These are phyloP conservation scores for Lumbricus terrestris DNA, from an alignment of 2,888 invertebrate genomes.

Conservation along the genomic window DNA sequence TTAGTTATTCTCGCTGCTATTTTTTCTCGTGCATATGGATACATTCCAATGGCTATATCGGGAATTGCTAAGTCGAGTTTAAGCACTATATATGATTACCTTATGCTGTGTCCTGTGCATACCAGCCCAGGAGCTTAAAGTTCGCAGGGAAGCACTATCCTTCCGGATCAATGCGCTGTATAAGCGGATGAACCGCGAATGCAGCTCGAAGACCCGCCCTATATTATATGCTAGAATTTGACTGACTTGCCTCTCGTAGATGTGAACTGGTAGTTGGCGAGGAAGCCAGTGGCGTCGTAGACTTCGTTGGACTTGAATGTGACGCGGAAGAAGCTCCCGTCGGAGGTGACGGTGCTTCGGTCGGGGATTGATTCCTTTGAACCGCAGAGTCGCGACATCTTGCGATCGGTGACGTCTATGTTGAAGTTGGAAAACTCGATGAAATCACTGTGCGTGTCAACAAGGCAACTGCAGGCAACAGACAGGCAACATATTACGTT, in stretches of 20 bases:
- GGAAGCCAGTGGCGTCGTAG: constrained; percentile 22
- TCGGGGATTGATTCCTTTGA: background rate
- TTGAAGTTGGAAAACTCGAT: constrained; percentile 94
- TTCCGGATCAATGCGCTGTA: too few relatives aligned
- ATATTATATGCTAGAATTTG: background rate
- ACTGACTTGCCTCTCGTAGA: background rate
- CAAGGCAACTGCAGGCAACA: constrained; percentile 68
- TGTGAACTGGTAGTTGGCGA: constrained; percentile 20
- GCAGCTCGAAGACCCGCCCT: background rate
- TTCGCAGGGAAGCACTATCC: too few relatives aligned
- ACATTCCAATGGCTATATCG: too few relatives aligned
- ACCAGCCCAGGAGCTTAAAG: too few relatives aligned
- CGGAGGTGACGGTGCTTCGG: constrained; percentile 16
- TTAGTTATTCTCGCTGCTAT: too few relatives aligned
- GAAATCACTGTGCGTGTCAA: constrained; percentile 87
- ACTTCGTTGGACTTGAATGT: constrained; percentile 22
- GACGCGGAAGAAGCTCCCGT: constrained; percentile 26
- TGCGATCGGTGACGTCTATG: constrained; percentile 75
- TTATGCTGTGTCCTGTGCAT: too few relatives aligned
- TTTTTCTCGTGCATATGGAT: too few relatives aligned
- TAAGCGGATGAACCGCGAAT: too few relatives aligned
- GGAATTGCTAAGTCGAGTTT: too few relatives aligned
- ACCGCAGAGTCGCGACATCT: constrained; percentile 85
- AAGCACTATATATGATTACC: too few relatives aligned
- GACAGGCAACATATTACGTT: background rate